These are phyloP conservation scores for Julus scanicus DNA, from an alignment of 2,888 invertebrate species.

Conservation along the genomic window DNA sequence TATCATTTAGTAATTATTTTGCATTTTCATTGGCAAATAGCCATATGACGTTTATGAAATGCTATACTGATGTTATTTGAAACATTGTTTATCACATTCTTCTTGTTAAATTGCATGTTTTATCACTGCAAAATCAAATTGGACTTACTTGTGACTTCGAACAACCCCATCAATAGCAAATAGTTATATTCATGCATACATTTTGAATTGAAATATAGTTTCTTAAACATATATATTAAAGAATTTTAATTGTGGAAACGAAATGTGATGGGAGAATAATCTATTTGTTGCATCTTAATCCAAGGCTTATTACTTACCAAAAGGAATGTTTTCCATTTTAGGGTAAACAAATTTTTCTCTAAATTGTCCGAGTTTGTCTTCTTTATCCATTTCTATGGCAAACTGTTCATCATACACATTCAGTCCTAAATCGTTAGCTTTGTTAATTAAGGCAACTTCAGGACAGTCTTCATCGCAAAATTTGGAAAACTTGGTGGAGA, in stretches of 20 bases:
- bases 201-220: background rate
- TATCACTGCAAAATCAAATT: too few species aligned
- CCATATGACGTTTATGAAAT: background rate
- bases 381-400: conserved; percentile 65
- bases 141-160: background rate
- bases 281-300: too few species aligned
- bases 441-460: conserved; percentile 7
- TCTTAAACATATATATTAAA: background rate
- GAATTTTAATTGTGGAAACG: too few species aligned
- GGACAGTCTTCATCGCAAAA: background rate
- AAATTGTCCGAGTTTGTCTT: conserved; percentile 65
- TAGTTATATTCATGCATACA: background rate
- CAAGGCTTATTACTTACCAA: conserved; percentile 62
- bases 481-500: background rate
- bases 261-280: too few species aligned
- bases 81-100: background rate
- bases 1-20: background rate
- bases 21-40: background rate
- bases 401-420: conserved; percentile 62
- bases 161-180: background rate
- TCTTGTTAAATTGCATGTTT: background rate
- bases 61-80: background rate
- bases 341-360: conserved; percentile 66
- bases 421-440: conserved; percentile 35
- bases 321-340: conserved; percentile 65